These are phyloP conservation scores for Hartigia nigra DNA, from an alignment of 2,888 invertebrate genomes.

Conservation along the genomic window DNA sequence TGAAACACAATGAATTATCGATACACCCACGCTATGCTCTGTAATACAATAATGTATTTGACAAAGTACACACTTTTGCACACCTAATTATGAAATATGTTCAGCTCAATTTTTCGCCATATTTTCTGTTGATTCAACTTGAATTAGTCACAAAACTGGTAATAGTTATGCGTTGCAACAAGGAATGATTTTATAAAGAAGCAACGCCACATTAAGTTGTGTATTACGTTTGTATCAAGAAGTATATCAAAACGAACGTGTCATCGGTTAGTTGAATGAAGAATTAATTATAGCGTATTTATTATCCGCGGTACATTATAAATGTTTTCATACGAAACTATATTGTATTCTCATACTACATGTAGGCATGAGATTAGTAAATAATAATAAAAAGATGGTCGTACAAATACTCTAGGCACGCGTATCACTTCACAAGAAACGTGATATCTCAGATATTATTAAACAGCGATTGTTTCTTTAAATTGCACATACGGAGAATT, in stretches of 20 bases:
- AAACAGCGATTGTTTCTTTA: neutral
- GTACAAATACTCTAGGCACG: constrained; percentile 3
- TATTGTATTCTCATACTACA: neutral
- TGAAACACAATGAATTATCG: neutral
- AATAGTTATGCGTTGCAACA: neutral
- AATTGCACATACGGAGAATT: neutral
- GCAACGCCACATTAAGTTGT: neutral
- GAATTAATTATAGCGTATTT: neutral
- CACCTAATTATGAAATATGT: neutral
- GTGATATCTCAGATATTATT: neutral
- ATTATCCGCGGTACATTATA: neutral
- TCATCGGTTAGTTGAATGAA: neutral
- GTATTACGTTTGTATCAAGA: neutral
- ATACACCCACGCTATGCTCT: neutral
- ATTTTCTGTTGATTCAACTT: neutral
- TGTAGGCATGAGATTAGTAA: neutral
- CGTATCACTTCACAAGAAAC: constrained; percentile 4
- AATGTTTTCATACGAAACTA: neutral
- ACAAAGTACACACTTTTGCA: neutral
- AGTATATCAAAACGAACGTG: neutral
- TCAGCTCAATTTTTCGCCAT: neutral
- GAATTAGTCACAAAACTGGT: neutral
- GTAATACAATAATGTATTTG: neutral
- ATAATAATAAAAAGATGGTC: neutral
- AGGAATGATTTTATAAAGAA: neutral